Conservation (phyloP, 1,140 invertebrate species). For the Goniozus legneri region DNA sequence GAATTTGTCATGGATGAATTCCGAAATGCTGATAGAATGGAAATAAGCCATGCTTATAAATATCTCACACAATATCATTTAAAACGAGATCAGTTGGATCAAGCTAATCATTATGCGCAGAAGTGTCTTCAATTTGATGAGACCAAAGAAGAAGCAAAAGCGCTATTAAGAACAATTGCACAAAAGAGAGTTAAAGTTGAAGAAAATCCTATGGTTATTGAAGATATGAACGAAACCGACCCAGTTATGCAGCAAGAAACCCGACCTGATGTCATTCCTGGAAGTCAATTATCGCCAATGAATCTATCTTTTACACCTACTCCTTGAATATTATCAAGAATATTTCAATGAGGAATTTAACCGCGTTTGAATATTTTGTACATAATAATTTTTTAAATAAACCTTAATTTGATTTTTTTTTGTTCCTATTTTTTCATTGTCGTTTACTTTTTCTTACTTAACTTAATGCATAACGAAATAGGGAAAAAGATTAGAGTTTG, state of each 20-base stretch:
- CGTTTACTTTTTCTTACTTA: too few species aligned
- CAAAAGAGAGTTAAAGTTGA: conserved; percentile 60
- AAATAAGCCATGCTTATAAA: conserved; percentile 80
- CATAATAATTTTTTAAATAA: too few species aligned
- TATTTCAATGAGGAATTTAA: too few species aligned
- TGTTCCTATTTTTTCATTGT: too few species aligned
- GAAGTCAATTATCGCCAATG: conserved; percentile 48
- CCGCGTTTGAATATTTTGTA: too few species aligned
- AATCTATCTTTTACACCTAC: conserved; percentile 49
- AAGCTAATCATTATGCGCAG: conserved; percentile 87
- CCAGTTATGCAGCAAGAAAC: conserved; percentile 38
- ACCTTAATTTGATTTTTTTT: too few species aligned
- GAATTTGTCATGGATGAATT: conserved; percentile 82
- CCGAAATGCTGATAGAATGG: conserved; percentile 67
- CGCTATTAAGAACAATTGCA: conserved; percentile 78
- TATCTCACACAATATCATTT: conserved; percentile 90
- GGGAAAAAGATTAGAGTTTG: too few species aligned
- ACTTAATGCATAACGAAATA: too few species aligned
- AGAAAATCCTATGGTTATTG: conserved; percentile 53
- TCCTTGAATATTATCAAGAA: conserved; percentile 26
- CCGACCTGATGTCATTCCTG: conserved; percentile 26
- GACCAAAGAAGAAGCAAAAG: conserved; percentile 90
- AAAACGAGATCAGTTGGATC: conserved; percentile 75
- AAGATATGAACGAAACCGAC: conserved; percentile 52
- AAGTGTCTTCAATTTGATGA: conserved; percentile 85